These are phyloP conservation scores for Salticus scenicus DNA, from an alignment of 2,888 invertebrate species.

Conservation along the genomic window DNA sequence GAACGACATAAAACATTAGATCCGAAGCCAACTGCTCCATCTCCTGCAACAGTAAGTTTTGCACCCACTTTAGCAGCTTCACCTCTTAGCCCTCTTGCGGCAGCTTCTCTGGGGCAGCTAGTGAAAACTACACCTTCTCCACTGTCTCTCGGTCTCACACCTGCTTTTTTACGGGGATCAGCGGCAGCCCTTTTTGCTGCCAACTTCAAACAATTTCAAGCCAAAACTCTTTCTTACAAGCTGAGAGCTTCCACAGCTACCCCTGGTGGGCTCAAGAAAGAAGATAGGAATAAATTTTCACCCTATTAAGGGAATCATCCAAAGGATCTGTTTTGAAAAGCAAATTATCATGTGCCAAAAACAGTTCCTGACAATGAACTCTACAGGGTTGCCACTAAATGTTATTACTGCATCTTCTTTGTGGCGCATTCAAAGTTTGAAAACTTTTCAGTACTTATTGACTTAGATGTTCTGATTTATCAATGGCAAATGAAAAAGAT, in stretches of 20 bases:
- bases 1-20: constrained; percentile 56
- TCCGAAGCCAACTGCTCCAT: constrained; percentile 23
- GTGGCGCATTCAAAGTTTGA: constrained; percentile 44
- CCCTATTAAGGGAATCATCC: constrained; percentile 33
- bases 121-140: constrained; percentile 52
- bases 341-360: constrained; percentile 33
- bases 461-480: neutral
- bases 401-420: constrained; percentile 10
- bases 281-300: constrained; percentile 57
- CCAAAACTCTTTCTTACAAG: constrained; percentile 45
- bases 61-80: constrained; percentile 22
- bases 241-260: constrained; percentile 35
- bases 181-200: constrained; percentile 44
- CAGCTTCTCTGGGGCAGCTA: constrained; percentile 34
- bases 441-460: constrained; percentile 26
- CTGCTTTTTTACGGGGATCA: constrained; percentile 40
- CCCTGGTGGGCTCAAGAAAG: constrained; percentile 41
- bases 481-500: neutral
- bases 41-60: constrained; percentile 25
- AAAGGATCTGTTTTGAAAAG: neutral
- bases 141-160: constrained; percentile 32
- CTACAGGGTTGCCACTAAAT: constrained; percentile 22
- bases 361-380: constrained; percentile 32
- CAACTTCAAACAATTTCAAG: constrained; percentile 60
- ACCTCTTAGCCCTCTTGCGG: constrained; percentile 35